Base-by-base conservation (phyloP, 1,140 invertebrate species). In the Gryon sp. region DNA sequence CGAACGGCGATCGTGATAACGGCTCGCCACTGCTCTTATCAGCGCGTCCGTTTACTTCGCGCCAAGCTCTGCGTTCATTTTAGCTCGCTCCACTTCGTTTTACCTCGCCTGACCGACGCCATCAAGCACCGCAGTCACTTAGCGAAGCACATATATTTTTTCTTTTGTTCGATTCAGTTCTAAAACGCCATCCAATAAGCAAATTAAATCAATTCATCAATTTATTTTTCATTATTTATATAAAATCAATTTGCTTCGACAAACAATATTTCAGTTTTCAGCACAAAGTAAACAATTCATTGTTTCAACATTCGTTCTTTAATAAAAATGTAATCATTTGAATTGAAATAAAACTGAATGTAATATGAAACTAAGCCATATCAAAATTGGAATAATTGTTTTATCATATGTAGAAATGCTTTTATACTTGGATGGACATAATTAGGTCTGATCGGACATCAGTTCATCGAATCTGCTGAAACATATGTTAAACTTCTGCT, bases 1-100 rank as follows among this genome's bases (percentile, higher is more conserved):
- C 86, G 82, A 82, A 85, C 83, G 83, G 82, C 83, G 86, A 87
- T 88, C 86, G 84, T 73, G 86, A 88, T 89, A 87, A 83, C 79
- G 57, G 80, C 82, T 84, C 84, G 87, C 84, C 85, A 83, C 84
- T 83, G 84, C 83, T 85, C 85, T 87, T 83, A 83, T 83, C 82
- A 69, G 73, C 72, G 77, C 76, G 68, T 72, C 72, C 78, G 79
- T 82, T 80, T 82, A 81, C 80, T 84, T 83, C 84, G 83, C 83
- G 78, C 83, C 69, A 43, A 69, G 68, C 74, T 57, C 70, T 22
- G 45, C 75, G 75, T 74, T 70, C 72, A 74, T 80, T 78, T 80
- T 69, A 77, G 59, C 72, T 80, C 76, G 80, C 80, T 83, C 76
- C 81, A 77, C 74, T 79, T 79, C 80, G 81, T 77, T 82, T 78